Base-by-base conservation (phyloP, 2,113 vertebrate species). In the Syngnathoides biaculeatus region DNA sequence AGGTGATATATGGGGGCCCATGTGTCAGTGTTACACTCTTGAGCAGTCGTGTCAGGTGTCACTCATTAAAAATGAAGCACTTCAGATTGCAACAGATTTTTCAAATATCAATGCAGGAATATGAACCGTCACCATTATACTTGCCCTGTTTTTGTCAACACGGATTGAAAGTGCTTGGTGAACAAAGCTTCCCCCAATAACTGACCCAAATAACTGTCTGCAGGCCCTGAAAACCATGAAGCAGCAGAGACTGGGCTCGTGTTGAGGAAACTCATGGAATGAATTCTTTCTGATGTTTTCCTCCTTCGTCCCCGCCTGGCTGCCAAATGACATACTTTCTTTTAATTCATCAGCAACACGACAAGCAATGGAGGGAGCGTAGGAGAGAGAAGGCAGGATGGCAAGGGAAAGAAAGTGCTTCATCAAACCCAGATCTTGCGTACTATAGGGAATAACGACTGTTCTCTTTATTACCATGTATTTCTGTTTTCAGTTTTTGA, bases 321-420 rank as follows among this genome's bases (percentile, higher is more conserved):
- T 83, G 78, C 84, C 77, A 80, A 74, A 81, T 91, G 89, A 90
- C 89, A 90, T 67, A 88, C 79, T 89, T 89, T 86, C 79, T 85
- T 83, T 78, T 80, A 81, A 86, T 87, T 89, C 85, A 84, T 74
- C 72, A 60, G 74, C 76, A 69, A 79, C 75, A 39, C 57, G 70
- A 80, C 56, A 63, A 78, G 83, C 42, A 20, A 77, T 63, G 82
- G 72, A 67, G 80, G 72, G 80, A 84, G 82, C 65, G 75, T 79
- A 68, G 82, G 85, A 87, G 79, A 64, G 64, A 77, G 80, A 68
- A 64, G 74, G 75, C 74, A 79, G 73, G 79, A 78, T 73, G 75
- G 80, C 76, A 76, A 78, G 76, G 72, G 75, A 83, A 79, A 68
- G 76, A 85, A 75, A 75, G 80, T 74, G 74, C 77, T 83, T 80